Evolutionary conservation across 2,888 invertebrate genomes (phyloP).

Genomic region (Sesia apiformis): DNA sequence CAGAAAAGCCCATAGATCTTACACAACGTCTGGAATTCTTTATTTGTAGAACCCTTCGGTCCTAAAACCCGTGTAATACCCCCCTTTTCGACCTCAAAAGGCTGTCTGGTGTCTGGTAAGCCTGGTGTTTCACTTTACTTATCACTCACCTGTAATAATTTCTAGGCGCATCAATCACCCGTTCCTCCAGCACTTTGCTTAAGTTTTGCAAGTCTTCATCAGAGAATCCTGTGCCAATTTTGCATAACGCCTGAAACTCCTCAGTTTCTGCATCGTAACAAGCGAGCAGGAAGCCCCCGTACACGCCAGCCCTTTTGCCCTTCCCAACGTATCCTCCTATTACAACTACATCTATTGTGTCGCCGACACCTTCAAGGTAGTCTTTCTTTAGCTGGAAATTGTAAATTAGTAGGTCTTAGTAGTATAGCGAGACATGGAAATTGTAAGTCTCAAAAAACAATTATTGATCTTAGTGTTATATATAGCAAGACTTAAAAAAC

Average conservation of each 20-base stretch:
- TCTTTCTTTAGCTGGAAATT: conserved; percentile 89
- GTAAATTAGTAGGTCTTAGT: no score
- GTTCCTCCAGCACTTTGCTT: conserved; percentile 82
- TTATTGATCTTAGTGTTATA: no score
- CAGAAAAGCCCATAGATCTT: conserved; percentile 93
- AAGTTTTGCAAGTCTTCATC: conserved; percentile 91
- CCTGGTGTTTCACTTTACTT: no score
- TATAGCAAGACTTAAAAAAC: no score
- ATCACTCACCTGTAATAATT: conserved; percentile 79
- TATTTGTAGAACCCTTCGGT: no score
- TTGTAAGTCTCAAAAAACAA: no score
- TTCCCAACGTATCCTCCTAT: conserved; percentile 95
- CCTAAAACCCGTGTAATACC: no score
- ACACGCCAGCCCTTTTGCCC: conserved; percentile 93
- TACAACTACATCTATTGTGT: conserved; percentile 96
- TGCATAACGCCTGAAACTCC: conserved; percentile 84
- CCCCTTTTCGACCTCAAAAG: no score
- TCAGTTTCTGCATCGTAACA: conserved; percentile 93
- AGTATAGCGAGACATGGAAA: no score
- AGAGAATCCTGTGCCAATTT: conserved; percentile 94
- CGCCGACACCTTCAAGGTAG: conserved; percentile 96
- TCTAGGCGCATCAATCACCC: conserved; percentile 83
- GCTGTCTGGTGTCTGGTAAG: no score
- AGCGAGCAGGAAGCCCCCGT: conserved; percentile 96
- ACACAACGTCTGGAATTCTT: conserved; percentile 83